These are phyloP conservation scores for Selenia dentaria DNA, from an alignment of 2,888 invertebrate genomes.

Conservation along the genomic window DNA sequence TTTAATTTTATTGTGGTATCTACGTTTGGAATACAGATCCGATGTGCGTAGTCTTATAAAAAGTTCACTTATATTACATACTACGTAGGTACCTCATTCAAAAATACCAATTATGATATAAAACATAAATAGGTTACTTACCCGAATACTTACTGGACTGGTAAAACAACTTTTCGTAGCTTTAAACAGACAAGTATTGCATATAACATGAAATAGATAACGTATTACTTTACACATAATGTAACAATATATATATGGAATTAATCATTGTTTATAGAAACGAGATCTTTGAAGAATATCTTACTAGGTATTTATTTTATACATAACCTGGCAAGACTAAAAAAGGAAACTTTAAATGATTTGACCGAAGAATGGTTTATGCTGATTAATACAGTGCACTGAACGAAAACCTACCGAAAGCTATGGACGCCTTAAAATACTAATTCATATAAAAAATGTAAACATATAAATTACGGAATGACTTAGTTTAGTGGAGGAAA, in stretches of 20 bases:
- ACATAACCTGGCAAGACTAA: conserved; percentile 27
- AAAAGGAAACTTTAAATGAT: conserved; percentile 12
- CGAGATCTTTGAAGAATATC: conserved; percentile 31
- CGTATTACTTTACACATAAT: too few relatives aligned
- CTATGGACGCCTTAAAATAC: conserved; percentile 10
- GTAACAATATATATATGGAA: not conserved
- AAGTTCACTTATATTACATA: too few relatives aligned
- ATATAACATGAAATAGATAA: too few relatives aligned
- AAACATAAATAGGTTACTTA: too few relatives aligned
- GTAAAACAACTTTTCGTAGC: too few relatives aligned
- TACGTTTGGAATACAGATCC: too few relatives aligned
- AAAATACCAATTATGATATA: too few relatives aligned
- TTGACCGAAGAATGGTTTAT: not conserved
- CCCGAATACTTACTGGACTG: too few relatives aligned
- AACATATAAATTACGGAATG: conserved; percentile 15
- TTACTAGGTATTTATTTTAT: conserved; percentile 5
- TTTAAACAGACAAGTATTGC: too few relatives aligned
- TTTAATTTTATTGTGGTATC: too few relatives aligned
- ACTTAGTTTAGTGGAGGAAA: conserved; percentile 10
- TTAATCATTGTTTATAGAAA: conserved; percentile 4
- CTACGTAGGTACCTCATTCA: too few relatives aligned
- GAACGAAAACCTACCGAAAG: conserved; percentile 13
- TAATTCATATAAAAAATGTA: conserved; percentile 1
- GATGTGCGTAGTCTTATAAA: too few relatives aligned
- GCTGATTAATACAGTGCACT: conserved; percentile 14